Evolutionary conservation across 1,140 invertebrate genomes (phyloP), one percentile per base, ranked within the genome.

Genomic region (Diachasma alloeum): DNA sequence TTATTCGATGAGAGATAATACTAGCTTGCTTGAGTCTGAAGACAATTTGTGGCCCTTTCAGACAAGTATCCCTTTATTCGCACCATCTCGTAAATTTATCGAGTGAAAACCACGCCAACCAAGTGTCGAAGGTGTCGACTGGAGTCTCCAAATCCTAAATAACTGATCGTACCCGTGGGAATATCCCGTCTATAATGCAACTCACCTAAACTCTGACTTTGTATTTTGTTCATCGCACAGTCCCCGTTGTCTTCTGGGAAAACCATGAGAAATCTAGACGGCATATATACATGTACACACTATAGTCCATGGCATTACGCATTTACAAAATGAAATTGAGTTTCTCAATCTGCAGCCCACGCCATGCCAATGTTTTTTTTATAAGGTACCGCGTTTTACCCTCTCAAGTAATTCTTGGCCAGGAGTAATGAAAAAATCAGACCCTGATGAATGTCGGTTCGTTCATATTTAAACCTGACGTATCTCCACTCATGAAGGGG

Each of bases 311-410:
- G 63, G 72, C 82, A 81, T 83, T 84, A 82, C 76, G 80, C 79
- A 83, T 84, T 83, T 82, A 83, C 81, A 82, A 82, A 85, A 85
- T 81, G 80, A 82, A 87, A 87, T 87, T 86, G 85, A 81, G 78
- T 80, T 82, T 15, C 74, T 84, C 80, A 82, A 80, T 80, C 80
- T 72, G 70, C 78, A 63, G 26, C 48, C 42, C 53, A 69, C 48
- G 67, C 31, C 59, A 31, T n/a, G 24, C 59, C 31, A 70, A 44
- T 83, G 77, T 74, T 78, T 83, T 82, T 73, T 80, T 80, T 75
- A 83, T 82, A 76, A 83, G 74, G 10, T 66, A 63, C 59, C 24
- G 19, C 59, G 19, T 15, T 63, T 63, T 31, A 19, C 24, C 19
- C 59, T 26, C 59, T 63, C 59, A 63, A 63, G 24, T 63, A 63